Evolutionary conservation across 2,888 invertebrate genomes (phyloP).

Genomic region (Tetranychus truncatus): DNA sequence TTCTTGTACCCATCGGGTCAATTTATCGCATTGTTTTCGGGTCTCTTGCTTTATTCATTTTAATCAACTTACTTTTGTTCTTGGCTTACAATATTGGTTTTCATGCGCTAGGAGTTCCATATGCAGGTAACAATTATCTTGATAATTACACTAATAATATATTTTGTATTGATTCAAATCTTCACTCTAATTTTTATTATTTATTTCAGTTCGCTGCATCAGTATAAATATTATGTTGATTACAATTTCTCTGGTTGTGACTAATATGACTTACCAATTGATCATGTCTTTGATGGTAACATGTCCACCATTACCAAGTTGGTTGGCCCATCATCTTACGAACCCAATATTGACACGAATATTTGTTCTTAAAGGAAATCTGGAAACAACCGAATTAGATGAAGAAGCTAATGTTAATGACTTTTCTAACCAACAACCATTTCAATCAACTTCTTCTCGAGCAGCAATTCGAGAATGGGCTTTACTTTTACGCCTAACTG

Average conservation of each 20-base stretch:
- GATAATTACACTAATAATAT: background rate
- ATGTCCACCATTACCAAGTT: conserved; percentile 11
- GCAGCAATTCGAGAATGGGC: background rate
- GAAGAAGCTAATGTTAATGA: background rate
- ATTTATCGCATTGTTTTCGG: background rate
- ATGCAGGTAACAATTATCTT: background rate
- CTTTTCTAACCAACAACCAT: background rate
- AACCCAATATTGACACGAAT: background rate
- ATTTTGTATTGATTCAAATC: background rate
- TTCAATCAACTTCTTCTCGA: background rate
- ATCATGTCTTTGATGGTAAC: conserved; percentile 5
- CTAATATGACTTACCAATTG: conserved; percentile 1
- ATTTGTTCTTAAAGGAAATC: background rate
- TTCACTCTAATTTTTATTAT: background rate
- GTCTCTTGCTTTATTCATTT: conserved; percentile 2
- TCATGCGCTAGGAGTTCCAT: conserved; percentile 8
- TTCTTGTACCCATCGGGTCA: background rate
- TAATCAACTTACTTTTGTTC: background rate
- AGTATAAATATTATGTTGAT: conserved; percentile 7
- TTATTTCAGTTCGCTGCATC: conserved; percentile 5
- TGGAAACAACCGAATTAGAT: background rate
- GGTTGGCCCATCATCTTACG: background rate
- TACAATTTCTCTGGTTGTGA: background rate
- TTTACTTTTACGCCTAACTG: background rate
- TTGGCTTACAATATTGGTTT: conserved; percentile 6